A percentile compares a stretch with the other conserved stretches of the same genome.
Evolutionary conservation across 2,888 invertebrate genomes (phyloP).

Genomic region (Cephonodes hylas): DNA sequence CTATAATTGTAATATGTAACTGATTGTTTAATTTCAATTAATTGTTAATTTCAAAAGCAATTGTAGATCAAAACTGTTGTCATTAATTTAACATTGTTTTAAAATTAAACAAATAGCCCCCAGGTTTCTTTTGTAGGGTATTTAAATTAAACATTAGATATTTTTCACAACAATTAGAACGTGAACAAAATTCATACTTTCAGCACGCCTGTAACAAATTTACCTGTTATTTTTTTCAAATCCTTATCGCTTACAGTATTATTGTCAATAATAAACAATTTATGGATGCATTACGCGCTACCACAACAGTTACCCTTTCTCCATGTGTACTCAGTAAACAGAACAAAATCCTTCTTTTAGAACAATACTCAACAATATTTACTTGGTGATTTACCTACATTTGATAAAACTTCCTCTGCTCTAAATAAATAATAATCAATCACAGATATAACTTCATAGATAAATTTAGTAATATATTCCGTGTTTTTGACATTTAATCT

Average conservation of each 20-base stretch:
- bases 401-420: conserved; percentile 41
- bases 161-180: too few relatives aligned
- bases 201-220: background rate
- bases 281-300: conserved; percentile 10
- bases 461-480: conserved; percentile 30
- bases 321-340: conserved; percentile 17
- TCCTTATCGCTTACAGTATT: background rate
- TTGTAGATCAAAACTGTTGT: too few relatives aligned
- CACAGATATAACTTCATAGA: conserved; percentile 29
- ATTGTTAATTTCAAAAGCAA: too few relatives aligned
- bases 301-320: background rate
- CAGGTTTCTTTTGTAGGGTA: too few relatives aligned
- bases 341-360: conserved; percentile 19
- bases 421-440: conserved; percentile 37
- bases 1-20: too few relatives aligned
- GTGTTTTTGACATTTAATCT: conserved; percentile 25
- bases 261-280: background rate
- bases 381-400: conserved; percentile 27
- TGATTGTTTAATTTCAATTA: too few relatives aligned
- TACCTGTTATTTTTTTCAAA: background rate
- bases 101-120: too few relatives aligned
- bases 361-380: conserved; percentile 39
- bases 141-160: too few relatives aligned
- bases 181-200: too few relatives aligned
- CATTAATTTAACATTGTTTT: too few relatives aligned